Percentiles rank a stretch among this genome's conserved stretches.
These are phyloP conservation scores for Polypterus senegalus DNA, from an alignment of 2,113 vertebrate species.

Conservation along the genomic window DNA sequence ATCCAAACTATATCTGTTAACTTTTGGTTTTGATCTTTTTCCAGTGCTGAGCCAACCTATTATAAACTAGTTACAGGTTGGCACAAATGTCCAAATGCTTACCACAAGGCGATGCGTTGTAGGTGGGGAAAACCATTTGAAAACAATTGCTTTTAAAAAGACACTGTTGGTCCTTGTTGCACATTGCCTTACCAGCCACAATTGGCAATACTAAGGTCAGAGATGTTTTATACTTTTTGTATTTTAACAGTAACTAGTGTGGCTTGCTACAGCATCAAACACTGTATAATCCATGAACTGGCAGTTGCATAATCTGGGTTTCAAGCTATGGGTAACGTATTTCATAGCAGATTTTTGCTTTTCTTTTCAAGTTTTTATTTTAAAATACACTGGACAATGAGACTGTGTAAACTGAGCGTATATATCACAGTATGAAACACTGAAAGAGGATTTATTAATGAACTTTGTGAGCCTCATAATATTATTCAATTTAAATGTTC, in stretches of 20 bases:
- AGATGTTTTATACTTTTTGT: background rate
- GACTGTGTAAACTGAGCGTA: constrained; percentile 19
- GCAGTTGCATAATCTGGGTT: constrained; percentile 16
- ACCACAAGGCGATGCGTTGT: background rate
- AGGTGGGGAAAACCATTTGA: background rate
- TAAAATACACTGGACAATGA: constrained; percentile 33
- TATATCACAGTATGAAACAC: constrained; percentile 9
- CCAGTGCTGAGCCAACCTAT: background rate
- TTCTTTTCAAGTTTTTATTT: constrained; percentile 35
- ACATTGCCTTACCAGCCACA: background rate
- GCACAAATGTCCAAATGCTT: constrained; percentile 5
- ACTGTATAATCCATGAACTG: background rate
- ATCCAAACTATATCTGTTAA: background rate
- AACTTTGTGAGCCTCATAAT: background rate
- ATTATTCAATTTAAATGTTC: no score
- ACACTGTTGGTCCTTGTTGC: background rate
- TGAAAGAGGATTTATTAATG: constrained; percentile 8
- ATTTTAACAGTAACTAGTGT: constrained; percentile 2
- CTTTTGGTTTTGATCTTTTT: background rate
- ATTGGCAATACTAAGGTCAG: background rate
- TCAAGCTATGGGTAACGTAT: constrained; percentile 22
- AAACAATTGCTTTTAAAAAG: background rate
- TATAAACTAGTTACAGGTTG: background rate
- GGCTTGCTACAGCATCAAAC: background rate
- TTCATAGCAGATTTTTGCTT: constrained; percentile 21